phyloP scores from a whole-genome alignment of 2,888 invertebrate species.

The Pharmacophagus antenor region DNA sequence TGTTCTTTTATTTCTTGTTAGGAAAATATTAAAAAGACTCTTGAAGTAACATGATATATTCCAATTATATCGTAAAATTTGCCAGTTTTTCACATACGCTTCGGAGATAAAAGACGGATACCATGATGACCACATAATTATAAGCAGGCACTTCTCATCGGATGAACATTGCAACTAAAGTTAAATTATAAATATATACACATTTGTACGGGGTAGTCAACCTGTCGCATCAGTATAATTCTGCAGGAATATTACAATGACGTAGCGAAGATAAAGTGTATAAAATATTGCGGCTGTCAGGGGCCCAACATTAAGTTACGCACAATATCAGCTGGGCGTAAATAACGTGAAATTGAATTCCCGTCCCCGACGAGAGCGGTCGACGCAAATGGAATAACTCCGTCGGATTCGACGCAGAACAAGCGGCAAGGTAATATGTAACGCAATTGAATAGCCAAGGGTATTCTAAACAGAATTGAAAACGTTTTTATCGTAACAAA shows the following conservation, averaged over 20 bases:
- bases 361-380: constrained; percentile 18
- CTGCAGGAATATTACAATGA: neutral
- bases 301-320: constrained; percentile 15
- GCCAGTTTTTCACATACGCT: constrained; percentile 15
- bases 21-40: neutral
- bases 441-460: constrained; percentile 1
- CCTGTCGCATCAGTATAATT: neutral
- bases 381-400: constrained; percentile 21
- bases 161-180: too few relatives aligned
- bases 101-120: constrained; percentile 6
- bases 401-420: constrained; percentile 9
- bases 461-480: neutral
- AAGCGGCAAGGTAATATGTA: constrained; percentile 1
- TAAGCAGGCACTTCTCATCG: neutral
- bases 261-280: constrained; percentile 8
- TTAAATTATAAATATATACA: too few relatives aligned
- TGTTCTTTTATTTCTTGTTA: neutral
- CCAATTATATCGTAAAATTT: constrained; percentile 9
- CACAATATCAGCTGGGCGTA: constrained; percentile 29
- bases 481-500: neutral
- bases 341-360: constrained; percentile 48
- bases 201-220: too few relatives aligned
- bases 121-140: constrained; percentile 3
- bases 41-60: neutral
- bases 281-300: constrained; percentile 7